Evolutionary conservation across 2,888 invertebrate species (phyloP).

Genomic region (Agrochola lota): DNA sequence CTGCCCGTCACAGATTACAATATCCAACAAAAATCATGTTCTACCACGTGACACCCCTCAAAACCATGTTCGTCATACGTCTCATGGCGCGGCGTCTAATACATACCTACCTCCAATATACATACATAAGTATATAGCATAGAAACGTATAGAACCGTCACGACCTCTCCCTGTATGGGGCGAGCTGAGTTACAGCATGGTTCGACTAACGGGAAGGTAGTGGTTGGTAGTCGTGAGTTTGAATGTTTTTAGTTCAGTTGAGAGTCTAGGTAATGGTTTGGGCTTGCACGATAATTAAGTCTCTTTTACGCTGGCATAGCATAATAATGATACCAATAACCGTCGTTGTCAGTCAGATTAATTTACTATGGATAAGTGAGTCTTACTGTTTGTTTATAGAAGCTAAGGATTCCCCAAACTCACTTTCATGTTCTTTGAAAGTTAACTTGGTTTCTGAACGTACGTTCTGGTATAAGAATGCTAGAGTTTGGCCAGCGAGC

Average conservation of each 20-base stretch:
- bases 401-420: neutral
- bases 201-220: conserved; percentile 27
- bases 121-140: neutral
- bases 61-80: conserved; percentile 58
- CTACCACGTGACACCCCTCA: conserved; percentile 47
- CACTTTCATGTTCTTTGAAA: neutral
- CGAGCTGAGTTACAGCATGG: conserved; percentile 37
- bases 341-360: neutral
- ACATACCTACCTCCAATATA: conserved; percentile 34
- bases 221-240: conserved; percentile 21
- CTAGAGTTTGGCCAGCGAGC: too few species aligned
- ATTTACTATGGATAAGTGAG: neutral
- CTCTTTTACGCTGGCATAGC: neutral
- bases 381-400: neutral
- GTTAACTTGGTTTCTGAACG: too few species aligned
- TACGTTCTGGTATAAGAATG: too few species aligned
- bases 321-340: neutral
- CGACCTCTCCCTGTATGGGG: conserved; percentile 39
- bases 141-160: conserved; percentile 40
- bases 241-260: neutral
- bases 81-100: conserved; percentile 52
- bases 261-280: neutral
- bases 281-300: neutral
- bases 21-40: too few species aligned
- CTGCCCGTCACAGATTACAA: too few species aligned